A percentile compares a stretch with the other conserved stretches of the same genome.
These are phyloP conservation scores for Xiphorhynchus elegans DNA, from an alignment of 2,113 vertebrate genomes.

Conservation along the genomic window DNA sequence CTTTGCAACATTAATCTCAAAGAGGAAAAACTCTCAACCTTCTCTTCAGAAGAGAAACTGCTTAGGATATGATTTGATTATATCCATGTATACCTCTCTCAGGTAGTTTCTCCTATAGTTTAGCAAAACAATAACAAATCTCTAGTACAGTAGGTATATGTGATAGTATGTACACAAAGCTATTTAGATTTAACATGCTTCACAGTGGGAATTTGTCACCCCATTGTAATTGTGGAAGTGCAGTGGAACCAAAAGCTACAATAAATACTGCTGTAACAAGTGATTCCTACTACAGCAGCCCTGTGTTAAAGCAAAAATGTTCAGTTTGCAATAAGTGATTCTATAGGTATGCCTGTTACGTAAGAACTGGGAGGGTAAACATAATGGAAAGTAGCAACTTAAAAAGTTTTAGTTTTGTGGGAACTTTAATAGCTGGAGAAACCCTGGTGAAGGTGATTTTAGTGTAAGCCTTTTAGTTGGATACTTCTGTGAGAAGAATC, in stretches of 20 bases:
- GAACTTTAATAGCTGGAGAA: background rate
- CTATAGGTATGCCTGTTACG: fast-evolving
- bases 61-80: background rate
- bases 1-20: background rate
- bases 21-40: background rate
- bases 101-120: background rate
- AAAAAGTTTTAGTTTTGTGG: background rate
- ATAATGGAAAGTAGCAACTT: background rate
- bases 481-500: background rate
- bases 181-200: background rate
- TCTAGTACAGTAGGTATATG: background rate
- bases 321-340: background rate
- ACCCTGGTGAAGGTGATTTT: background rate
- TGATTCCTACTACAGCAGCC: background rate
- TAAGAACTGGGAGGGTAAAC: background rate
- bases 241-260: background rate
- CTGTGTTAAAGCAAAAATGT: background rate
- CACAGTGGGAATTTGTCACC: background rate
- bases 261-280: background rate
- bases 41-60: background rate
- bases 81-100: background rate
- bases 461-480: background rate
- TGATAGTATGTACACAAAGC: background rate
- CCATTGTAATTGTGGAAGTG: background rate
- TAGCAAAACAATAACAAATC: background rate